Conservation (phyloP, 1,140 invertebrate genomes). For the Aphidius ervi region DNA sequence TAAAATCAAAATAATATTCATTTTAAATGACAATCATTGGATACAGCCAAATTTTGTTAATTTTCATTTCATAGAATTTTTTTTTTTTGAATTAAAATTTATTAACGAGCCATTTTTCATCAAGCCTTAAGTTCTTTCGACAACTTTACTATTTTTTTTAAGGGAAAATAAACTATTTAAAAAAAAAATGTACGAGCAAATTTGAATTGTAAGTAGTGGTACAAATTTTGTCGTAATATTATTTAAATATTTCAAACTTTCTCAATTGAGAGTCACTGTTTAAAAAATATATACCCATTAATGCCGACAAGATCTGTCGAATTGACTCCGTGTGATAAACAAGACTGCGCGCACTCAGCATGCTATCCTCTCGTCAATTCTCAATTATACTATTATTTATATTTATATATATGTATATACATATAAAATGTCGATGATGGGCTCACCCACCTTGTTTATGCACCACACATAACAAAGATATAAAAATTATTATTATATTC, state of each 20-base stretch:
- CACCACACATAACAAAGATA: too few species aligned
- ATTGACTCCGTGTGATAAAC: slow-evolving; percentile 29
- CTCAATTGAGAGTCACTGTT: slow-evolving; percentile 12
- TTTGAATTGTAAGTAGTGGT: too few species aligned
- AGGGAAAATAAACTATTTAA: neutral
- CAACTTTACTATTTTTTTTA: too few species aligned
- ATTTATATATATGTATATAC: slow-evolving; percentile 9
- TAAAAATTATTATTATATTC: too few species aligned
- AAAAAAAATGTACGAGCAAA: too few species aligned
- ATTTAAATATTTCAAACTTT: too few species aligned
- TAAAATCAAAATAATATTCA: too few species aligned
- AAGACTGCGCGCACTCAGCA: slow-evolving; percentile 16
- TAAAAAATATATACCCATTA: slow-evolving; percentile 7
- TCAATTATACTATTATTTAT: slow-evolving; percentile 36
- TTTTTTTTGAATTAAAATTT: neutral
- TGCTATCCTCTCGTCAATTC: slow-evolving; percentile 38
- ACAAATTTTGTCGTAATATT: too few species aligned
- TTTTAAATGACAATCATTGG: too few species aligned
- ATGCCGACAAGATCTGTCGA: slow-evolving; percentile 8
- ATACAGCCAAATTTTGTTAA: too few species aligned
- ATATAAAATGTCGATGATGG: slow-evolving; percentile 20
- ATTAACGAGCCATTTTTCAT: too few species aligned
- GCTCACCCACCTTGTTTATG: neutral
- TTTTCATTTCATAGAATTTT: neutral
- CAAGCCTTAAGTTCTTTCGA: too few species aligned